phyloP scores from a whole-genome alignment of 2,888 invertebrate species.

The Plagodis pulveraria region DNA sequence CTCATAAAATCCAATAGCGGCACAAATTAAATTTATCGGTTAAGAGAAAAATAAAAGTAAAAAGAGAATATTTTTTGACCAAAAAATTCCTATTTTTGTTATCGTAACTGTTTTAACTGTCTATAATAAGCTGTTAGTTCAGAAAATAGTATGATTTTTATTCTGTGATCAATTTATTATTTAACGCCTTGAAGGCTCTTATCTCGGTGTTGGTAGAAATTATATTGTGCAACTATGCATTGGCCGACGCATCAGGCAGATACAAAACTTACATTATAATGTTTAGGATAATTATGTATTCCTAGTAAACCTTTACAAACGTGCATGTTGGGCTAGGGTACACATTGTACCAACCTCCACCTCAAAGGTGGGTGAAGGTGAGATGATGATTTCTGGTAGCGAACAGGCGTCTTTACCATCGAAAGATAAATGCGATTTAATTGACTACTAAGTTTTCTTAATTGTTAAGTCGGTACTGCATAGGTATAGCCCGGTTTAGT shows the following conservation, averaged over 20 bases:
- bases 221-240: slow-evolving; percentile 29
- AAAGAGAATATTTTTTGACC: slow-evolving; percentile 71
- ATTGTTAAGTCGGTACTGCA: too few relatives aligned
- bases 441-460: too few relatives aligned
- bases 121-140: slow-evolving; percentile 66
- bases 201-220: slow-evolving; percentile 47
- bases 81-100: slow-evolving; percentile 78
- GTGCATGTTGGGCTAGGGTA: too few relatives aligned
- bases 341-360: too few relatives aligned
- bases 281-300: not conserved
- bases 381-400: too few relatives aligned
- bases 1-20: slow-evolving; percentile 44
- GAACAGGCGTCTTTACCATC: too few relatives aligned
- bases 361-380: too few relatives aligned
- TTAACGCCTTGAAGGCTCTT: slow-evolving; percentile 65
- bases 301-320: too few relatives aligned
- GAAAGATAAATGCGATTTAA: too few relatives aligned
- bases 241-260: slow-evolving; percentile 18
- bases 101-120: slow-evolving; percentile 73
- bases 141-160: slow-evolving; percentile 63
- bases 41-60: slow-evolving; percentile 63
- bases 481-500: too few relatives aligned
- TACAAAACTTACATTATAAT: not conserved
- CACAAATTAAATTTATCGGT: slow-evolving; percentile 65
- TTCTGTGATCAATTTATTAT: slow-evolving; percentile 73